Base-by-base conservation (phyloP, 2,797 vertebrate genomes). In the Cuniculus paca region DNA sequence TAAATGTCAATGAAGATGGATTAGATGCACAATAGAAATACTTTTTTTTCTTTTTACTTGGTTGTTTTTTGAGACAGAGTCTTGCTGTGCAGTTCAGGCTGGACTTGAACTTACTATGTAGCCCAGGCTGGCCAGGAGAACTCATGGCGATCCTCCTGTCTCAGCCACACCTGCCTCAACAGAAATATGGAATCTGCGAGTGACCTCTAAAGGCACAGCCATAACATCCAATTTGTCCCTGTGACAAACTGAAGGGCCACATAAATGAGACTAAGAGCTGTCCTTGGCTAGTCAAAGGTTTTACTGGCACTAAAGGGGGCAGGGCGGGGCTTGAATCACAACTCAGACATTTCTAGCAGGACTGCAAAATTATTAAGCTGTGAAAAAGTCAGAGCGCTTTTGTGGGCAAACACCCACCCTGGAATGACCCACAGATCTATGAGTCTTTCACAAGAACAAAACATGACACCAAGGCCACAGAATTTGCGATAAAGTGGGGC, bases 1-100 rank as follows among this genome's bases (percentile, higher is more conserved):
- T 72, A 78, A 78, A 61, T 28, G 28, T 85, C 52, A 39, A 83
- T 80, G 63, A 50, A 95, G 78, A n/a, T 45, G 17, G 61, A 87
- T 72, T 34, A 74, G 31, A 61, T 50, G 54, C 72, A 85, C 36
- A 74, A 8, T 5, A 48, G 85, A 72, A 92, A 72, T 11, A 82
- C 20, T 68, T 26, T 13, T 74, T 13, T 45, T 48, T 1, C 28
- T 75, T 28, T 74, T 70, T 39, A 70, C 19, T 70, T 68, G 34
- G 34, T 68, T 45, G 36, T 42, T 42, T 48, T 45, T 48, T 28
- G 72, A 48, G 72, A 8, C 72, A 75, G 72, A 13, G 42, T 75
- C 72, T 75, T 4, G 1, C 6, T 17, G 6, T 48, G 14, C 2
- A 75, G 26, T 28, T 45, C 42, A 48, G 72, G 26, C 42, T 17